Evolutionary conservation across 2,888 invertebrate genomes (phyloP), one percentile per base, ranked within the genome.

Genomic region (Gandaritis pyraliata): DNA sequence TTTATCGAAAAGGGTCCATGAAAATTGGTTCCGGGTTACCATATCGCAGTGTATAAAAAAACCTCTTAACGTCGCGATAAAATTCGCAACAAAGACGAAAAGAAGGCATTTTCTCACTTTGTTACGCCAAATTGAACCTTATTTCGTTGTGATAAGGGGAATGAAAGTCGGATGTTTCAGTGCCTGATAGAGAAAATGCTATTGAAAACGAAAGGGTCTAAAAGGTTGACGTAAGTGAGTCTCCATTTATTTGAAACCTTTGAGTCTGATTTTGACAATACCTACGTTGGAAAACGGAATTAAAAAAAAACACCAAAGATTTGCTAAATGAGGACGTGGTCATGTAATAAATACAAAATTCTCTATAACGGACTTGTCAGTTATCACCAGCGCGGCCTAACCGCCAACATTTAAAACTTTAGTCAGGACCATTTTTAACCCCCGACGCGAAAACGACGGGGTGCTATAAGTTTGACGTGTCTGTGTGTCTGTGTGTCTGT

Each of bases 61-160:
- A 81, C 77, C 83, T 77, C 76, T n/a, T 75, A 81, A 79, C 78
- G 78, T 75, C 70, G 71, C 82, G 79, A 83, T 85, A 85, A 85
- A 82, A 85, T 77, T 75, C 77, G 69, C 81, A 80, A 85, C 83
- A 85, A 83, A 84, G 79, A 75, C 76, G 66, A 73, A 76, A 76
- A 75, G 72, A 72, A 73, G 70, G 68, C 73, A 23, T 74, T 75
- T 73, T 58, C 65, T 57, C 61, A 59, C 65, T 64, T 72, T 72
- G 65, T 68, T 70, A 56, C 66, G 61, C 61, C 64, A 73, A 74
- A 76, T 71, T 78, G 69, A 69, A 72, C 80, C 69, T 72, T 81
- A 78, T 72, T 48, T 15, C 66, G 3, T 47, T 33, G 61, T 54
- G 58, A 67, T 78, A 79, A 71, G 66, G 15, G 61, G 58, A 58